These are phyloP conservation scores for Cotesia typhae DNA, from an alignment of 1,140 invertebrate genomes.

Conservation along the genomic window DNA sequence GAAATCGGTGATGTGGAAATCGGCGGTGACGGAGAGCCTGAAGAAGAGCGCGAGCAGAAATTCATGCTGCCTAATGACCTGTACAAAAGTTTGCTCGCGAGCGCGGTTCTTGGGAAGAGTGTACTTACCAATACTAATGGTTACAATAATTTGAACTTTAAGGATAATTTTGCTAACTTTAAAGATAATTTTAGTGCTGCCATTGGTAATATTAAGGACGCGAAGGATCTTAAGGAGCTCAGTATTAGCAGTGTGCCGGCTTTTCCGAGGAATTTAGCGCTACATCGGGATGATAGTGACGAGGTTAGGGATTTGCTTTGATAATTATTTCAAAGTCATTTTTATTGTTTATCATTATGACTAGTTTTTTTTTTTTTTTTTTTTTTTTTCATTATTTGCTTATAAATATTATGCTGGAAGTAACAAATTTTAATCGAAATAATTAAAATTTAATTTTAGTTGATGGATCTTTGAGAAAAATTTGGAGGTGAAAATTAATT, in stretches of 20 bases:
- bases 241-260: constrained; percentile 63
- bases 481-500: too few species aligned
- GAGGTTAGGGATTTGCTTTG: constrained; percentile 53
- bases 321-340: not conserved
- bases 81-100: constrained; percentile 80
- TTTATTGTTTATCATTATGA: not conserved
- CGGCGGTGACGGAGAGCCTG: constrained; percentile 8
- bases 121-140: constrained; percentile 52
- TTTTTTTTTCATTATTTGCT: too few species aligned
- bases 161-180: constrained; percentile 60
- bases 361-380: too few species aligned
- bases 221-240: constrained; percentile 60
- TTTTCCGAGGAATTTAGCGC: constrained; percentile 62
- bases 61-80: constrained; percentile 78
- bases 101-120: constrained; percentile 69
- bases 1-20: too few species aligned
- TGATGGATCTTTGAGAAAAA: too few species aligned
- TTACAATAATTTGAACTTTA: constrained; percentile 56
- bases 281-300: constrained; percentile 59
- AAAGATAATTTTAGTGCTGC: constrained; percentile 60
- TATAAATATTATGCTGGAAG: too few species aligned
- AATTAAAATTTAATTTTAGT: too few species aligned
- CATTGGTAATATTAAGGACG: constrained; percentile 50
- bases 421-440: too few species aligned
- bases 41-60: constrained; percentile 54